A percentile compares a stretch with the other conserved stretches of the same genome.
Evolutionary conservation across 2,113 vertebrate genomes (phyloP).

Genomic region (Procavia capensis): DNA sequence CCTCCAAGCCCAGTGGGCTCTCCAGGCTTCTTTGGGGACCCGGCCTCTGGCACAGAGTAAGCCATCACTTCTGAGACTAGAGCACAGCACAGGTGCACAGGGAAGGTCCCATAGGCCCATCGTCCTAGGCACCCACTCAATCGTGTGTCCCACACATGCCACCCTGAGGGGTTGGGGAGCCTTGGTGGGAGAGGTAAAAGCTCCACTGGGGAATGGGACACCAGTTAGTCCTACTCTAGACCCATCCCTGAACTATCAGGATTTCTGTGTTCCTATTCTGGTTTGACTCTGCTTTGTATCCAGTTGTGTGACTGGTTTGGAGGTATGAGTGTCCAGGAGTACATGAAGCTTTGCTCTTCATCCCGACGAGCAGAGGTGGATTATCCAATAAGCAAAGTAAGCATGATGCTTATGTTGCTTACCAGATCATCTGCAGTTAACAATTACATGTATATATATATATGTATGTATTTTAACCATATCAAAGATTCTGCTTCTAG

Average conservation of each 20-base stretch:
- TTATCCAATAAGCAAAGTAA: too few relatives aligned
- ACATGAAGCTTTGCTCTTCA: not conserved
- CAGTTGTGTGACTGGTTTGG: not conserved
- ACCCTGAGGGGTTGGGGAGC: fast-evolving
- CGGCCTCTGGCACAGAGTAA: fast-evolving
- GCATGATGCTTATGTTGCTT: too few relatives aligned
- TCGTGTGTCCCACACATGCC: not conserved
- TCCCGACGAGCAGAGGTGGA: too few relatives aligned
- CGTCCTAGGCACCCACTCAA: too few relatives aligned
- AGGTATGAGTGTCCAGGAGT: not conserved
- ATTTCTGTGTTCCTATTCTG: not conserved
- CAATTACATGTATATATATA: too few relatives aligned
- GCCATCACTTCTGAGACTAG: too few relatives aligned
- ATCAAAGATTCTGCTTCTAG: too few relatives aligned
- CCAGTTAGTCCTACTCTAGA: not conserved
- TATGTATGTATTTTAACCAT: too few relatives aligned
- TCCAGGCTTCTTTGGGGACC: not conserved
- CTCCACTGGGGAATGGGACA: not conserved
- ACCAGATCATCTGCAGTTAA: too few relatives aligned
- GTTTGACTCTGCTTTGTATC: not conserved
- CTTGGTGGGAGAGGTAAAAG: too few relatives aligned
- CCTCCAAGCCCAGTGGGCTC: not conserved
- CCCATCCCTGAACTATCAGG: not conserved
- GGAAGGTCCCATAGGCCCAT: not conserved
- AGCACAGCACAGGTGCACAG: not conserved